Conservation (phyloP, 2,113 vertebrate species). For the Pangasianodon gigas region DNA sequence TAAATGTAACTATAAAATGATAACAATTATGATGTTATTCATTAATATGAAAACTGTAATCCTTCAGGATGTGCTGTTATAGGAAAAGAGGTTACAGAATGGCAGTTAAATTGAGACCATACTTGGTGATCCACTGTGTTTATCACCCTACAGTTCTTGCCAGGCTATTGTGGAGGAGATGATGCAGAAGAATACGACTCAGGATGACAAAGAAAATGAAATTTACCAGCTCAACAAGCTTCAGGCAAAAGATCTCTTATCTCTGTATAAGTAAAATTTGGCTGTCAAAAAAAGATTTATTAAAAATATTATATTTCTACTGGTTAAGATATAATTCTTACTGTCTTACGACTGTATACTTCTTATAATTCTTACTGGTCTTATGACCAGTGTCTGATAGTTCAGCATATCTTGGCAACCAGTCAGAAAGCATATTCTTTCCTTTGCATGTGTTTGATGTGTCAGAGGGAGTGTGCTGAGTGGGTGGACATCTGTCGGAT, state of each 20-base stretch:
- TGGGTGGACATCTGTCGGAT: slow-evolving; percentile 76
- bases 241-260: slow-evolving; percentile 59
- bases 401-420: neutral
- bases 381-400: neutral
- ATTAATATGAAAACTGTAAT: neutral
- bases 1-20: neutral
- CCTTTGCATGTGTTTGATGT: slow-evolving; percentile 26
- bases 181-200: slow-evolving; percentile 39
- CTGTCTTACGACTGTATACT: neutral
- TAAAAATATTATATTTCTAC: neutral
- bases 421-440: slow-evolving; percentile 6
- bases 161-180: slow-evolving; percentile 66
- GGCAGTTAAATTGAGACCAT: neutral
- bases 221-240: slow-evolving; percentile 61
- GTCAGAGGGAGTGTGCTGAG: slow-evolving; percentile 75
- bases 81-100: neutral
- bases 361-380: neutral
- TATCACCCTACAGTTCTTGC: slow-evolving; percentile 59
- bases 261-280: neutral
- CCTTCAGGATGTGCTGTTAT: neutral
- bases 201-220: slow-evolving; percentile 54
- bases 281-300: neutral
- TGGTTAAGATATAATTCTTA: neutral
- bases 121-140: neutral
- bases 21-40: neutral